Conservation (phyloP, 2,797 vertebrate genomes). For the Pangasius mekongensis region DNA sequence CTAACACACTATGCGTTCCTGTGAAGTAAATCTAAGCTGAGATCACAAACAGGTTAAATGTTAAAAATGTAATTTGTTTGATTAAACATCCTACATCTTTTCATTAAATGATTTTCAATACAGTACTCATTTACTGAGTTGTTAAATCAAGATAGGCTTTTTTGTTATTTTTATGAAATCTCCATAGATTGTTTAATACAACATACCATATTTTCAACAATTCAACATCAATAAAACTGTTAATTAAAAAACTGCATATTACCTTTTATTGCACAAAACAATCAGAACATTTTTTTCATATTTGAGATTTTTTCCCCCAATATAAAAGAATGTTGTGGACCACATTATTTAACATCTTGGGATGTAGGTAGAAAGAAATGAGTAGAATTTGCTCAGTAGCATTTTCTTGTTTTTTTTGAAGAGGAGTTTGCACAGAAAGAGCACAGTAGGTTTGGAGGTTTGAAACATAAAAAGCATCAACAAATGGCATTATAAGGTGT, state of each 20-base stretch:
- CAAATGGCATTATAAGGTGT: slow-evolving; percentile 70
- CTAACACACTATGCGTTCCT: neutral
- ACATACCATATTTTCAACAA: slow-evolving; percentile 86
- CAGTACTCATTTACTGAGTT: neutral
- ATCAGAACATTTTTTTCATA: slow-evolving; percentile 75
- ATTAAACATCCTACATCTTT: neutral
- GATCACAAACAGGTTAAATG: neutral
- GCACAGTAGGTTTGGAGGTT: slow-evolving; percentile 68
- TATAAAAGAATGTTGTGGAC: slow-evolving; percentile 71
- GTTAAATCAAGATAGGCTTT: slow-evolving; percentile 47
- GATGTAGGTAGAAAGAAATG: slow-evolving; percentile 66
- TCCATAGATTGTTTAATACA: slow-evolving; percentile 86
- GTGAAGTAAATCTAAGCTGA: neutral
- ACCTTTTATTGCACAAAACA: slow-evolving; percentile 87
- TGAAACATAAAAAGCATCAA: slow-evolving; percentile 77
- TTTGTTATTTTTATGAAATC: slow-evolving; percentile 65
- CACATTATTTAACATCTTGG: slow-evolving; percentile 67
- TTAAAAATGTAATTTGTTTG: neutral
- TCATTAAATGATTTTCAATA: slow-evolving; percentile 1
- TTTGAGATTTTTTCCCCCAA: slow-evolving; percentile 60
- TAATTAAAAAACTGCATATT: slow-evolving; percentile 83
- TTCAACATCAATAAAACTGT: slow-evolving; percentile 84
- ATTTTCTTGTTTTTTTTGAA: slow-evolving; percentile 59
- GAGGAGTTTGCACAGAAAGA: slow-evolving; percentile 61
- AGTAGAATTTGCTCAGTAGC: slow-evolving; percentile 55